Evolutionary conservation across 1,140 invertebrate genomes (phyloP), one percentile per base, ranked within the genome.

Genomic region (Leptestheria dahalacensis): DNA sequence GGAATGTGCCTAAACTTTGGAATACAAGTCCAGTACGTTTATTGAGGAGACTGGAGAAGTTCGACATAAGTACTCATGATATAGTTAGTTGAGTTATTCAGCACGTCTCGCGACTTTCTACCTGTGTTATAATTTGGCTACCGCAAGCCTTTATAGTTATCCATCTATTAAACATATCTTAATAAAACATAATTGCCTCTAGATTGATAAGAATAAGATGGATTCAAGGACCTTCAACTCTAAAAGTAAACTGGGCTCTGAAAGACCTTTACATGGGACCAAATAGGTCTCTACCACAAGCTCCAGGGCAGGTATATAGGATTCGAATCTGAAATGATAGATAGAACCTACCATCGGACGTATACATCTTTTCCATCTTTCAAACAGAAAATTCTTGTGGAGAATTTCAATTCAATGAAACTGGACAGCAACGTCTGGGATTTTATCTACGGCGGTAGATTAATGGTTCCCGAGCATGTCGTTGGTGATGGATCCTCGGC

Each of bases 401-500:
- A 55, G 26, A 28, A 55, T 18, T 55, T 55, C 28, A 55, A 55
- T 55, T n/a, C 26, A 18, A n/a, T 10, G 9, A 29, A 26, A 9
- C 21, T 33, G 2, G 53, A 29, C 12, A 11, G 33, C 15, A 26
- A 20, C 0, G 20, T 29, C 21, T 55, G 53, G 53, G 33, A 20
- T 29, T 55, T 55, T 29, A 29, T 55, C 21, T 29, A 33, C 20
- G 53, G 53, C 21, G 53, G 53, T 29, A 55, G 33, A 41, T 18
- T 55, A n/a, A 18, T 25, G 15, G 11, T 18, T 41, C 53, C 53
- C 9, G 33, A 55, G 26, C 26, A 25, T 21, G 9, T 15, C 28
- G 20, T 55, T 18, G 53, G 53, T 55, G 53, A 55, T 25, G 53
- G 53, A 33, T n/a, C 23, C 12, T 26, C 28, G 11, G 53, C 26